Base-by-base conservation (phyloP, 1,140 invertebrate genomes). In the Drosophila santomea region DNA sequence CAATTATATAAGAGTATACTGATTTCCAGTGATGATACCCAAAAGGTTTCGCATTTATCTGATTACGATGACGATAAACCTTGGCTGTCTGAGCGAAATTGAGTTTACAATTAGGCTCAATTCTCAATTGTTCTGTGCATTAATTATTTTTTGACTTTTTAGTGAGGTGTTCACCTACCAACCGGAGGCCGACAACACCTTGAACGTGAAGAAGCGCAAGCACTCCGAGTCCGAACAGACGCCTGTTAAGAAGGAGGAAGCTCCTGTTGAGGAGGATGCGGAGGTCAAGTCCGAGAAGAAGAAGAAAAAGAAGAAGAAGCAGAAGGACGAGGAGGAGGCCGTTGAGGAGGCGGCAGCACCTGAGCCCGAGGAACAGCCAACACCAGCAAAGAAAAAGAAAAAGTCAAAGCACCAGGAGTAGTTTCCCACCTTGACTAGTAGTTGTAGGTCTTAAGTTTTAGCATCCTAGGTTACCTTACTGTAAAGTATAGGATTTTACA, bases 111-210 rank as follows among this genome's bases (percentile, higher is more conserved):
- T n/a, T 11, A 12, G n/a, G 5, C 14, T 20, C 1, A 3, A 14
- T 28, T 17, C 4, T 36, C 3, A 0, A 7, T 1, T 61, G 10
- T 68, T 23, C 23, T 43, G 17, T 20, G 32, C 56, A 28, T 6
- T 62, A 8, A 69, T 57, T 39, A 61, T 51, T 12, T 11, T 5
- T 17, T 14, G 1, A 32, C 58, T 62, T 78, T 56, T 25, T 36
- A 98, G 95, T 58, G 95, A 96, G 92, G 93, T 95, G n/a, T 91
- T 94, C 23, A 94, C 95, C 28, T 96, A 96, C 92, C 93, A 94
- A 12, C 86, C 91, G 41, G 94, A 94, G 55, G 94, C 93, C 6
- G 95, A 96, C 77, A 94, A 94, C 12, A 95, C 94, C 12, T 72
- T 95, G 28, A 92, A 93, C 79, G 84, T 81, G 0, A 93, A 92